Percentiles rank a stretch among this genome's conserved stretches.
Evolutionary conservation across 2,888 invertebrate genomes (phyloP).

Genomic region (Meteorus cinctellus): DNA sequence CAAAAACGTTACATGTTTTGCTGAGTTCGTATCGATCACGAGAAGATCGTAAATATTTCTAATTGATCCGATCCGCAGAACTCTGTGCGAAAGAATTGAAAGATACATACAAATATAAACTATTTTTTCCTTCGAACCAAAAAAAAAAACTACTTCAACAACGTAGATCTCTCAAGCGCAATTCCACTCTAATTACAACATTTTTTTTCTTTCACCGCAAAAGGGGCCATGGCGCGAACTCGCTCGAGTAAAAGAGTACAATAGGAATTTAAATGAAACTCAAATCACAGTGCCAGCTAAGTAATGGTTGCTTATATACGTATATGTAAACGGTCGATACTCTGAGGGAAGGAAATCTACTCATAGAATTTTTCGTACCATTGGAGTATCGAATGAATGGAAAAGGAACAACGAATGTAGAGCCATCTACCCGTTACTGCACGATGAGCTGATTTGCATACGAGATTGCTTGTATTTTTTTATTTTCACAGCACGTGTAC

Average conservation of each 20-base stretch:
- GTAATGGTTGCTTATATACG: conserved; percentile 48
- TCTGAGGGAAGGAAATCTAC: conserved; percentile 53
- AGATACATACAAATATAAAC: neutral
- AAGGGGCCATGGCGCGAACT: neutral
- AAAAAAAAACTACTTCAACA: neutral
- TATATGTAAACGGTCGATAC: conserved; percentile 51
- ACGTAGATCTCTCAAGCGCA: neutral
- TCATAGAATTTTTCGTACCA: conserved; percentile 49
- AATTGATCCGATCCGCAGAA: too few relatives aligned
- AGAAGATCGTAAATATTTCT: too few relatives aligned
- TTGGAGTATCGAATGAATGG: conserved; percentile 57
- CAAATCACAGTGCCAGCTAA: conserved; percentile 33
- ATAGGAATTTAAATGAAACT: conserved; percentile 48
- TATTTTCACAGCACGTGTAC: conserved; percentile 56
- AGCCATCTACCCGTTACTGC: conserved; percentile 42
- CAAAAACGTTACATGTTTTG: too few relatives aligned
- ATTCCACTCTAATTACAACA: conserved; percentile 28
- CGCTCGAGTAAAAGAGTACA: conserved; percentile 37
- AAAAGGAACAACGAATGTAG: conserved; percentile 51
- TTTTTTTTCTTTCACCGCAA: neutral
- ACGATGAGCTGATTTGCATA: conserved; percentile 60
- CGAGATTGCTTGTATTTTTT: conserved; percentile 59
- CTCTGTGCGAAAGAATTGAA: too few relatives aligned
- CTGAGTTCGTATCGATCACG: too few relatives aligned
- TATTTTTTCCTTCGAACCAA: neutral